Conservation (phyloP, 2,888 invertebrate species). For the Pycnomerus fuliginosus region DNA sequence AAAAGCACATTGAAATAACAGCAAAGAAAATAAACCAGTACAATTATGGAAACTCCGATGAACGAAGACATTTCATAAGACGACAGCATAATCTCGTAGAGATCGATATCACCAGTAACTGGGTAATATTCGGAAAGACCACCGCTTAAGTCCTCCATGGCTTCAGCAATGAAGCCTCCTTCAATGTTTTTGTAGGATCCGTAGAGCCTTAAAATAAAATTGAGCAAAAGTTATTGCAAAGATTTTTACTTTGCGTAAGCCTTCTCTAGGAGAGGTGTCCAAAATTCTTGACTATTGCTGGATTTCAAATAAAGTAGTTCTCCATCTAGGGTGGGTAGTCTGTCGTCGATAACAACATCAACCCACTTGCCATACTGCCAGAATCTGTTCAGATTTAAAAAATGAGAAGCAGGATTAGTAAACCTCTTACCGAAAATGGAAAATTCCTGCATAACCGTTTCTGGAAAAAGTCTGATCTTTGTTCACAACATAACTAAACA, state of each 20-base stretch:
- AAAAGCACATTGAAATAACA: conserved; percentile 14
- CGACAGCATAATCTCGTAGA: conserved; percentile 82
- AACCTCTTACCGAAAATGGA: conserved; percentile 77
- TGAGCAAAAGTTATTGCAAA: not conserved
- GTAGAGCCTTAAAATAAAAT: conserved; percentile 24
- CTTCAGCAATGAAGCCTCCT: conserved; percentile 95
- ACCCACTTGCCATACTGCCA: conserved; percentile 94
- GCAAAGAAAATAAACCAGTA: conserved; percentile 1
- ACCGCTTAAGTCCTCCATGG: conserved; percentile 97
- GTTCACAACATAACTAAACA: conserved; percentile 92
- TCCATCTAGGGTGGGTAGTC: conserved; percentile 79
- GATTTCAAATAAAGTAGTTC: conserved; percentile 83
- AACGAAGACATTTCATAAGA: conserved; percentile 86
- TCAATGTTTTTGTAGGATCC: conserved; percentile 53
- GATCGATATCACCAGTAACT: conserved; percentile 63
- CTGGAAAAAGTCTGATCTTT: conserved; percentile 88
- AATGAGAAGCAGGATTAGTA: not conserved
- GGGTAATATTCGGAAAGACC: conserved; percentile 70
- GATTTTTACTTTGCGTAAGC: conserved; percentile 79
- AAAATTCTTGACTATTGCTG: conserved; percentile 83
- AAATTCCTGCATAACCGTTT: conserved; percentile 91
- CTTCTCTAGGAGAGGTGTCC: conserved; percentile 91
- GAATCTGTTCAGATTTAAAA: conserved; percentile 57
- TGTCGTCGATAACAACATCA: conserved; percentile 89
- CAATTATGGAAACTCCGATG: conserved; percentile 84